phyloP scores from a whole-genome alignment of 2,888 invertebrate species.

The Eristalinus sepulchralis region DNA sequence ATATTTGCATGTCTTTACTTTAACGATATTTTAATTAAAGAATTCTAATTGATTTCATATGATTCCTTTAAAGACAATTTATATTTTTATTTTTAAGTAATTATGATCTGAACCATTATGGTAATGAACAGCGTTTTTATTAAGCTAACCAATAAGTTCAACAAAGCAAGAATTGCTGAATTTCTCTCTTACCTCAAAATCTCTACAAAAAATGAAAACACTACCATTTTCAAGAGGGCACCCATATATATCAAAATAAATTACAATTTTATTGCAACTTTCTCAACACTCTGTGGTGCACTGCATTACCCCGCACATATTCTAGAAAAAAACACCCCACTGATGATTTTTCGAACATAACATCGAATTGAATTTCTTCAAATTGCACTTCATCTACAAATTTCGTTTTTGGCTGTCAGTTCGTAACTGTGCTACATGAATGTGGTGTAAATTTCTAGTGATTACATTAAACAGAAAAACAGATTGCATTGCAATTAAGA shows the following conservation, averaged over 20 bases:
- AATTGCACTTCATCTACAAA: constrained; percentile 18
- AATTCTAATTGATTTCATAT: too few relatives aligned
- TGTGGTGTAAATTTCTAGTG: constrained; percentile 9
- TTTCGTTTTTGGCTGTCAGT: constrained; percentile 29
- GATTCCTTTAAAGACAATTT: too few relatives aligned
- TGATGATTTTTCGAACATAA: constrained; percentile 5
- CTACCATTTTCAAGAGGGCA: too few relatives aligned
- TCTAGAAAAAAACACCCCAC: constrained; percentile 30
- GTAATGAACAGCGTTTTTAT: too few relatives aligned
- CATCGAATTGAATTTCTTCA: constrained; percentile 29
- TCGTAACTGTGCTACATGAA: background rate
- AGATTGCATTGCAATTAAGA: background rate
- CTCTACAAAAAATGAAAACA: too few relatives aligned
- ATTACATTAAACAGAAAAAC: background rate
- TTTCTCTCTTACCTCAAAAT: too few relatives aligned
- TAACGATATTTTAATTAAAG: too few relatives aligned
- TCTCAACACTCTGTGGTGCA: background rate
- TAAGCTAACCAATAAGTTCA: too few relatives aligned
- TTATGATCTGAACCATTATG: too few relatives aligned
- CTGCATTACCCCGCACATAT: constrained; percentile 28
- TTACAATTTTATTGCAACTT: background rate
- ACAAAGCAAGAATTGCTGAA: too few relatives aligned
- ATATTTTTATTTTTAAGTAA: background rate
- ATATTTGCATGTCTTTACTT: too few relatives aligned
- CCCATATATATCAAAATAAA: too few relatives aligned